Conservation (phyloP, 2,888 invertebrate species). For the Electrophaes corylata region DNA sequence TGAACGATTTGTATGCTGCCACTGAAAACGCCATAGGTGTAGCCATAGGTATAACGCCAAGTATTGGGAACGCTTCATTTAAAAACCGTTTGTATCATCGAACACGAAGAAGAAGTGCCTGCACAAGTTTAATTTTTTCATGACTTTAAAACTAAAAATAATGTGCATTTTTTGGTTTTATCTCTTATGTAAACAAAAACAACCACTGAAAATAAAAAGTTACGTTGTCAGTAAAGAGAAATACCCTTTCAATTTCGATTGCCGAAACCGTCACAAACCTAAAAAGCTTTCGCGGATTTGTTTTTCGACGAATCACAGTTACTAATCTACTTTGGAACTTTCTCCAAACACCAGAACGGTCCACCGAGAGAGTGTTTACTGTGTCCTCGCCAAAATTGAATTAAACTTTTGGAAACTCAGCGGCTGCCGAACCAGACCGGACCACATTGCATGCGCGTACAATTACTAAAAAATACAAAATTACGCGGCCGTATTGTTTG, state of each 20-base stretch:
- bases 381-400: conserved; percentile 62
- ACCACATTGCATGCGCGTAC: conserved; percentile 46
- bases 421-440: conserved; percentile 18
- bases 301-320: conserved; percentile 47
- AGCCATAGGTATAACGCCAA: too few species aligned
- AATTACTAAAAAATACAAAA: conserved; percentile 62
- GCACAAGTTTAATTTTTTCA: too few species aligned
- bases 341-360: conserved; percentile 53
- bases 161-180: too few species aligned
- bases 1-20: too few species aligned
- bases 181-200: too few species aligned
- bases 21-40: too few species aligned
- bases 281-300: conserved; percentile 41
- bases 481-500: conserved; percentile 64
- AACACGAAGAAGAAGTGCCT: too few species aligned
- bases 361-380: conserved; percentile 56
- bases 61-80: too few species aligned
- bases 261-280: conserved; percentile 31
- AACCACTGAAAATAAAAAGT: conserved; percentile 1
- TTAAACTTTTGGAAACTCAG: conserved; percentile 62
- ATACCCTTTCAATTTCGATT: conserved; percentile 34
- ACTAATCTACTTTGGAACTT: conserved; percentile 65
- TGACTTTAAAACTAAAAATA: too few species aligned
- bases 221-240: conserved; percentile 1
- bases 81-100: too few species aligned